Conservation (phyloP, 2,113 vertebrate genomes). For the Benitochromis conjunctus region DNA sequence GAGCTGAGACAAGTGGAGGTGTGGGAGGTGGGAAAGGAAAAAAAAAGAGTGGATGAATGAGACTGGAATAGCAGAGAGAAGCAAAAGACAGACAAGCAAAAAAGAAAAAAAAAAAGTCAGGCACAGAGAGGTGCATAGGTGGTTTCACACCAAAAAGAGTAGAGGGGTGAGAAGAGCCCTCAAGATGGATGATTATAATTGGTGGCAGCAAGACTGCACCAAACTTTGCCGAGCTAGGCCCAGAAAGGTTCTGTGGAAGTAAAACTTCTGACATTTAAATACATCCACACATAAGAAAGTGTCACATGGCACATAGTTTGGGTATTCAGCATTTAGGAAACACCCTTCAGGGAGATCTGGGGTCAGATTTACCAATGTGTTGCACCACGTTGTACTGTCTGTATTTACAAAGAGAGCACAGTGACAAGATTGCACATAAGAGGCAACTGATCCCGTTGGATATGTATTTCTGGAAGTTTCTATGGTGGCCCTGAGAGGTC, state of each 20-base stretch:
- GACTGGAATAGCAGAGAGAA: neutral
- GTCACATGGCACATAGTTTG: neutral
- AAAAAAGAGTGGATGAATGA: neutral
- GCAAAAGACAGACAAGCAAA: neutral
- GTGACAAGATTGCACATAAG: neutral
- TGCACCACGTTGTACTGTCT: neutral
- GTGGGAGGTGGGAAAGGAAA: neutral
- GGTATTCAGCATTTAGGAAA: neutral
- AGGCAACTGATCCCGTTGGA: neutral
- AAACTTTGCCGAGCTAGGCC: neutral
- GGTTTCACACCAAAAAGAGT: conserved; percentile 26
- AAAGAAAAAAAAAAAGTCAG: neutral
- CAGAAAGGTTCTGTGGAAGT: neutral
- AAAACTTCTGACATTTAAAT: neutral
- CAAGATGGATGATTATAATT: conserved; percentile 1
- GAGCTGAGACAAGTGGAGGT: neutral
- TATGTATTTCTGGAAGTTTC: neutral
- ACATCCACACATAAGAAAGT: neutral
- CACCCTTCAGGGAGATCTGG: neutral
- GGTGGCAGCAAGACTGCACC: neutral
- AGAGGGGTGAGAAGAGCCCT: conserved; percentile 21
- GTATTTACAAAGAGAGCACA: neutral
- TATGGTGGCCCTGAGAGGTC: neutral
- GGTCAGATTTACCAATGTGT: neutral
- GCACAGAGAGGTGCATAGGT: neutral